Conservation (phyloP, 2,797 vertebrate genomes). For the Intellagama lesueurii region DNA sequence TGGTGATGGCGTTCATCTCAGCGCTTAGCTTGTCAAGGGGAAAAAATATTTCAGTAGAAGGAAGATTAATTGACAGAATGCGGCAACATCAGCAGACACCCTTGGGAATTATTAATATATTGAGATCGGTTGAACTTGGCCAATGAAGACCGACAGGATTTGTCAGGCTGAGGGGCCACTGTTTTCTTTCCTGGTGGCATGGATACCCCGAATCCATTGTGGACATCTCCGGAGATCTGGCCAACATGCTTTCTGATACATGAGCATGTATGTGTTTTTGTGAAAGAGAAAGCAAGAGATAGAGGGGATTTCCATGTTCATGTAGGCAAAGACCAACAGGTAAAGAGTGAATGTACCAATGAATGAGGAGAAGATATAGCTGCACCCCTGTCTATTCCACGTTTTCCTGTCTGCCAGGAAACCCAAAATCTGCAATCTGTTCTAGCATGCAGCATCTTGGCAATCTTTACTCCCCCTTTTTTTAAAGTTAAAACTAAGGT, state of each 20-base stretch:
- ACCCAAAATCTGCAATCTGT: not conserved
- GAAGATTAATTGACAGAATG: constrained; percentile 51
- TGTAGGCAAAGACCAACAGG: not conserved
- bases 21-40: constrained; percentile 25
- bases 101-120: constrained; percentile 51
- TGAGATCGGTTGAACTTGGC: constrained; percentile 14
- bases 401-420: not conserved
- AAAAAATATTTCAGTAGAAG: constrained; percentile 35
- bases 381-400: not conserved
- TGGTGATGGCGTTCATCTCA: constrained; percentile 28
- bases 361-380: not conserved
- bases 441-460: not conserved
- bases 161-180: constrained; percentile 59
- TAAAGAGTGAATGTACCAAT: not conserved
- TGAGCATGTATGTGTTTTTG: not conserved
- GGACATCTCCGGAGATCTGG: not conserved
- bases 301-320: not conserved
- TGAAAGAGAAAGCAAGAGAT: not conserved
- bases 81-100: constrained; percentile 49
- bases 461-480: not conserved
- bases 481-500: not conserved
- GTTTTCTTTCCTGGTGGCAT: constrained; percentile 50
- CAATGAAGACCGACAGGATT: constrained; percentile 44
- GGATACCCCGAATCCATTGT: constrained; percentile 36
- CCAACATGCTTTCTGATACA: not conserved